Evolutionary conservation across 92 coral and sea anemone genomes (phyloP).

Genomic region (Epizoanthus fatuus): DNA sequence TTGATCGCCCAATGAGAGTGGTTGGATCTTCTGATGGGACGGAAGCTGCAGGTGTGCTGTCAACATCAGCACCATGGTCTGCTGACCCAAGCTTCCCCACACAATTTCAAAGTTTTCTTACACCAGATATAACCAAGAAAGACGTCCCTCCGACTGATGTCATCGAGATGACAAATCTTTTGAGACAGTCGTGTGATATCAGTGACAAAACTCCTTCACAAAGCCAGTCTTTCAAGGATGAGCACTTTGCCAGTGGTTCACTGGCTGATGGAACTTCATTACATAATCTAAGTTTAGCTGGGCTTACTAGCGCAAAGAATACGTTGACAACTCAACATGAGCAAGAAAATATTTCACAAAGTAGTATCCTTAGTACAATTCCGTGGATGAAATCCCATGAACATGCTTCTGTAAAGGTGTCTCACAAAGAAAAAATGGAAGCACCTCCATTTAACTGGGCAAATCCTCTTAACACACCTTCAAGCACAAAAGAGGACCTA

Average conservation of each 20-base stretch:
- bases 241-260: background rate
- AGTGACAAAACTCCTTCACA: background rate
- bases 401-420: background rate
- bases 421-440: background rate
- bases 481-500: background rate
- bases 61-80: background rate
- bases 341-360: background rate
- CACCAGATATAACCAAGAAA: background rate
- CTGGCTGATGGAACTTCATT: background rate
- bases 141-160: background rate
- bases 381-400: background rate
- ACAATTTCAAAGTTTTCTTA: background rate
- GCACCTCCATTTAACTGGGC: background rate
- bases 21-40: background rate
- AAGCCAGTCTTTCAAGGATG: background rate
- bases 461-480: background rate
- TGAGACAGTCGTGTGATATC: background rate
- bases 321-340: background rate
- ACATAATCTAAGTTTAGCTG: background rate
- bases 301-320: background rate
- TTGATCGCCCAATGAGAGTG: background rate
- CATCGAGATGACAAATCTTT: slow-evolving; percentile 27
- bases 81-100: background rate
- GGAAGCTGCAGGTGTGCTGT: background rate
- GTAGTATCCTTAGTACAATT: background rate